These are phyloP conservation scores for Nesidiocoris tenuis DNA, from an alignment of 2,888 invertebrate species.

Conservation along the genomic window DNA sequence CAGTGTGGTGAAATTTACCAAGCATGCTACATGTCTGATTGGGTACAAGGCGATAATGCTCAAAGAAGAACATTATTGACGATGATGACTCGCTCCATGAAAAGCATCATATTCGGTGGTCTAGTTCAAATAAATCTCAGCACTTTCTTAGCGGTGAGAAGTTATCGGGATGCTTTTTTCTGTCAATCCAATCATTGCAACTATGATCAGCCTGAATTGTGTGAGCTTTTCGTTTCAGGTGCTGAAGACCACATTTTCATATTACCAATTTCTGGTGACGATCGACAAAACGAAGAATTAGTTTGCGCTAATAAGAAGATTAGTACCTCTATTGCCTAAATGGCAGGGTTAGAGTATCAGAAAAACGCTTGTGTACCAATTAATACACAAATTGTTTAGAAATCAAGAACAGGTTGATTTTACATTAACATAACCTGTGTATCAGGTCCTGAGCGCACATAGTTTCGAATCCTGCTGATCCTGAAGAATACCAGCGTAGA, in stretches of 20 bases:
- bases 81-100: conserved; percentile 38
- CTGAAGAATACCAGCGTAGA: too few species aligned
- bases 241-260: conserved; percentile 44
- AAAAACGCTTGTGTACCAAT: too few species aligned
- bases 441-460: too few species aligned
- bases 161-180: too few species aligned
- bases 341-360: too few species aligned
- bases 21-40: conserved; percentile 43
- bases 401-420: too few species aligned
- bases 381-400: too few species aligned
- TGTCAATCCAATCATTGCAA: too few species aligned
- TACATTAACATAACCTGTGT: too few species aligned
- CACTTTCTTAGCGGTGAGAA: conserved; percentile 43
- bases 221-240: conserved; percentile 32
- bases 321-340: too few species aligned
- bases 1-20: conserved; percentile 29
- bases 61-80: conserved; percentile 34
- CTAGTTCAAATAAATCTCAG: conserved; percentile 38
- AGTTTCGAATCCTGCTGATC: too few species aligned
- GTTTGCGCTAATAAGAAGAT: too few species aligned
- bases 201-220: not conserved
- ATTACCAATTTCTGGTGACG: conserved; percentile 44
- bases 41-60: conserved; percentile 23
- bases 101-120: conserved; percentile 40
- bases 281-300: conserved; percentile 26